Evolutionary conservation across 2,888 invertebrate genomes (phyloP).

Genomic region (Craniophora ligustri): DNA sequence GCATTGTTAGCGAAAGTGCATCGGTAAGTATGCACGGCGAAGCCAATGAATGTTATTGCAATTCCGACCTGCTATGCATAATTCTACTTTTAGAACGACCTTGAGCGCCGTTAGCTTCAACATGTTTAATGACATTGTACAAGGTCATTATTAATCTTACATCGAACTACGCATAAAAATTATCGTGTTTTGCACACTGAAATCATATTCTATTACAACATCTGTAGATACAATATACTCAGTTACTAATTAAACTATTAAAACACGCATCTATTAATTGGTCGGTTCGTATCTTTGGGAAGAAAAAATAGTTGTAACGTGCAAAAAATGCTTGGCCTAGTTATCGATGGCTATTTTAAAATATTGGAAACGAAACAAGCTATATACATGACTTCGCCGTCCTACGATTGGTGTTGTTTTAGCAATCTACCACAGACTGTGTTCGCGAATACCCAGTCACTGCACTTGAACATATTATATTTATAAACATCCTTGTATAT

Average conservation of each 20-base stretch:
- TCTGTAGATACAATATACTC: too few relatives aligned
- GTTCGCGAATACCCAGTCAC: conserved; percentile 35
- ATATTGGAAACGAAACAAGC: conserved; percentile 25
- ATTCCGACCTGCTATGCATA: conserved; percentile 55
- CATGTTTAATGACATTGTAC: conserved; percentile 73
- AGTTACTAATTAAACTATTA: conserved; percentile 15
- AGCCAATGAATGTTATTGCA: conserved; percentile 53
- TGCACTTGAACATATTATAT: conserved; percentile 57
- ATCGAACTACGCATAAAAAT: conserved; percentile 41
- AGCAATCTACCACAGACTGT: conserved; percentile 28
- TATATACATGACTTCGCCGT: conserved; percentile 9
- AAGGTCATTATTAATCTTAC: conserved; percentile 71
- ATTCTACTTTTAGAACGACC: conserved; percentile 70
- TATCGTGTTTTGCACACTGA: conserved; percentile 22
- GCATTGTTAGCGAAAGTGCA: conserved; percentile 49
- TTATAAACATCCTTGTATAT: conserved; percentile 64
- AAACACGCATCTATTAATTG: conserved; percentile 11
- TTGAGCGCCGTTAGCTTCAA: conserved; percentile 72
- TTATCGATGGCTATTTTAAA: conserved; percentile 40
- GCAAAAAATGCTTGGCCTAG: conserved; percentile 34
- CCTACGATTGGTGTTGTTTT: conserved; percentile 26
- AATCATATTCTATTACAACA: conserved; percentile 9
- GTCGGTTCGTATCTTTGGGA: background rate
- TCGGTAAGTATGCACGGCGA: conserved; percentile 28
- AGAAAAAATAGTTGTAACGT: conserved; percentile 10